Evolutionary conservation across 2,113 vertebrate species (phyloP), one percentile per base, ranked within the genome.

Genomic region (Dolichotis patagonum): DNA sequence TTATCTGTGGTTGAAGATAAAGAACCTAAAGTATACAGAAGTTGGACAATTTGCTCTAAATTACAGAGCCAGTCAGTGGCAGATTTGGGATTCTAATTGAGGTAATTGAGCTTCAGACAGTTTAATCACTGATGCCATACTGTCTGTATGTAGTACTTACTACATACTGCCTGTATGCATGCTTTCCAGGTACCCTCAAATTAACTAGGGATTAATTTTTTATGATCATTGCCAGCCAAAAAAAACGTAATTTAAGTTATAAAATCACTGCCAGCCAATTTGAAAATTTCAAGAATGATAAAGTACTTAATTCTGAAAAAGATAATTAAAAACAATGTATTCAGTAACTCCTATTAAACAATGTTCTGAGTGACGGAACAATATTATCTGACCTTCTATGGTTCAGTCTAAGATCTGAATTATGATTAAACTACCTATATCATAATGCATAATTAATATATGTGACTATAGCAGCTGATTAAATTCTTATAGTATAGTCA

Each of bases 281-380:
- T 10, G 96, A 4, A 62, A 69, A 90, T 32, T 90, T 65, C 17
- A 95, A 91, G 49, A 85, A 95, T 71, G 10, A 73, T 82, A 95
- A 75, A 85, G 28, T 80, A 24, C 38, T 93, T 96, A 89, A 97
- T 87, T 94, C 78, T 95, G 86, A 80, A 93, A 88, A 90, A 41
- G 13, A 24, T 65, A 82, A 86, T 62, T 60, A 89, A 56, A 89
- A n/a, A n/a, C 35, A 88, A 78, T 63, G 24, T 41, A 87, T 90
- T 82, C 65, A 77, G 5, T 92, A 85, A 88, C 28, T 84, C 54
- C 62, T 96, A 87, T 75, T 62, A 97, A 5, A 95, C 5, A 82
- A 86, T 88, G 14, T 54, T 91, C 86, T 95, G n/a, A 94, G 32
- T 96, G 30, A 86, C 12, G 3, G 32, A 93, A 88, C 69, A 96